Conservation (phyloP, 1,140 invertebrate genomes). For the Drosophila ercepeae region DNA sequence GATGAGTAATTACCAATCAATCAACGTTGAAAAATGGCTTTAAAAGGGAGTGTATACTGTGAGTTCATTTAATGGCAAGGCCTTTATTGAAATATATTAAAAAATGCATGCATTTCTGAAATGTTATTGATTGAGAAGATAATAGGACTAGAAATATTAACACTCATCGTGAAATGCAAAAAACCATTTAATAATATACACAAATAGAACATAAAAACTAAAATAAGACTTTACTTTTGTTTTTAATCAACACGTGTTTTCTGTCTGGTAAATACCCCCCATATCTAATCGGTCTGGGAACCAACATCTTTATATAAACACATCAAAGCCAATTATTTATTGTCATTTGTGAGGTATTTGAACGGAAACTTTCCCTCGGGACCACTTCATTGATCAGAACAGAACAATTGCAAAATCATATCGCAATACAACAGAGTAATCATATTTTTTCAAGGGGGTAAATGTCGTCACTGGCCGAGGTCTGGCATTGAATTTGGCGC, state of each 20-base stretch:
- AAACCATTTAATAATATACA: background rate
- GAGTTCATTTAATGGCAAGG: background rate
- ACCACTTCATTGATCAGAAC: constrained; percentile 18
- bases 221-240: constrained; percentile 3
- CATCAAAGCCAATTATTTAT: constrained; percentile 3
- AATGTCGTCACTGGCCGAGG: background rate
- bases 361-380: constrained; percentile 4
- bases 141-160: constrained; percentile 11
- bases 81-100: background rate
- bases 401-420: background rate
- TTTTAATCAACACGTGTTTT: constrained; percentile 38
- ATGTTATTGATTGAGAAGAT: constrained; percentile 11
- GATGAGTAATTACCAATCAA: constrained; percentile 36
- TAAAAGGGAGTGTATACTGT: background rate
- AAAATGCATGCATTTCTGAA: background rate
- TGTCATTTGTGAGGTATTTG: background rate
- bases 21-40: constrained; percentile 6
- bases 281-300: constrained; percentile 19
- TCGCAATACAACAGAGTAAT: background rate
- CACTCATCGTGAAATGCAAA: constrained; percentile 14
- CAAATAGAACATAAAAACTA: no score
- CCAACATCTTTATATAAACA: background rate
- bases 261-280: constrained; percentile 9
- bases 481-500: background rate
- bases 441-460: background rate